Base-by-base conservation (phyloP, 2,797 vertebrate species). In the Eurystomus glaucurus region DNA sequence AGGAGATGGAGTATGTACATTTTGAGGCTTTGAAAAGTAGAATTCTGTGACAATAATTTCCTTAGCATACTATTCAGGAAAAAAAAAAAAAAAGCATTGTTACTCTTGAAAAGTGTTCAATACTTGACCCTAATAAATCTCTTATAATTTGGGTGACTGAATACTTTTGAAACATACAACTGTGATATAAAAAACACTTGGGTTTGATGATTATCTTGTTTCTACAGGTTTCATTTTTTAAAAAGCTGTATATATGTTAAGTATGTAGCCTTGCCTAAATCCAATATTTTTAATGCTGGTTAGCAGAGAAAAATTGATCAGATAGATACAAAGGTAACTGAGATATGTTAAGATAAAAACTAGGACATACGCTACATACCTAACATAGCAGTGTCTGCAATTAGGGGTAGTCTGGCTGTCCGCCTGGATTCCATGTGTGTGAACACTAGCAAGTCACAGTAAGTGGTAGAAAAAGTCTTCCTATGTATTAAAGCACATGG, bases 41-140 rank as follows among this genome's bases (percentile, higher is more conserved):
- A 29, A 70, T 76, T 91, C 29, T 82, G 41, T 85, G 61, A 85
- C 17, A 85, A 84, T 83, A 62, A 79, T 95, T 95, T 88, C 68
- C 70, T 91, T 89, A 89, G 37, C 57, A 66, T 78, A 52, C 65
- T 78, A 66, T 75, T 91, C 35, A 61, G 55, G 75, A 90, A 93
- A 83, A 68, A 21, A 65, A 16, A 58, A 14, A 65, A 16, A 58
- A 14, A 62, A 26, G 60, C 29, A 74, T 76, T 9, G 1, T 70
- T 64, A 66, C 29, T 88, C 65, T 88, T 4, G 2, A 89, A 48
- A 14, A 71, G 1, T 74, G 33, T 62, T 61, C 77, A 72, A 31
- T 41, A 33, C 29, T 90, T 76, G 31, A 54, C 39, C 54, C 39
- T 84, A 57, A 81, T 72, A 76, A 65, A 51, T 51, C 17, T 85